Conservation (phyloP, 2,888 invertebrate genomes). For the Ceramica pisi region DNA sequence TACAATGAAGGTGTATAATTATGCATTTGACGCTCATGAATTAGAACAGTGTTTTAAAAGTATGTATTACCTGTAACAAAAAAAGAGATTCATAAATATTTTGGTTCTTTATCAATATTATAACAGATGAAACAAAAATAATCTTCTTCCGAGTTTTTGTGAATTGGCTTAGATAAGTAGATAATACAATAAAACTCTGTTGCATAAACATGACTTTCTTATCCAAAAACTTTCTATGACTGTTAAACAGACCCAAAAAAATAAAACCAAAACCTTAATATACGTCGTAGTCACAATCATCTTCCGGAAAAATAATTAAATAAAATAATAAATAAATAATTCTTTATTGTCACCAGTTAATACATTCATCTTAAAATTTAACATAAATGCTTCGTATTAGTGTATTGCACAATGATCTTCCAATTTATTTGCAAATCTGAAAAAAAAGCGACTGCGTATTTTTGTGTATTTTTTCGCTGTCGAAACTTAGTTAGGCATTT, state of each 20-base stretch:
- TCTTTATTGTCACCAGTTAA: too few species aligned
- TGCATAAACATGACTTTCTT: neutral
- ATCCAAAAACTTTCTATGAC: constrained; percentile 1
- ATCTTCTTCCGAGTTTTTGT: neutral
- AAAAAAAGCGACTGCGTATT: constrained; percentile 13
- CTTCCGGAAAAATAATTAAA: constrained; percentile 17
- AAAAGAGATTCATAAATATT: neutral
- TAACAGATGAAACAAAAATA: neutral
- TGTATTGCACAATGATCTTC: too few species aligned
- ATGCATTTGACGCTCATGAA: neutral
- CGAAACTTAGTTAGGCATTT: constrained; percentile 56
- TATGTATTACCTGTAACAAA: constrained; percentile 52
- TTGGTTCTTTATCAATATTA: neutral
- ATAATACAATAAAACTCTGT: constrained; percentile 14
- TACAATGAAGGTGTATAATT: neutral
- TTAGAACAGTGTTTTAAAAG: neutral
- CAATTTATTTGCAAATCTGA: constrained; percentile 33
- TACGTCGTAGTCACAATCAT: too few species aligned
- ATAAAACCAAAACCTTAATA: too few species aligned
- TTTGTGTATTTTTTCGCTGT: constrained; percentile 4
- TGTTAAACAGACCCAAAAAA: constrained; percentile 1
- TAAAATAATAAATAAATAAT: too few species aligned
- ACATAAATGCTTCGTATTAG: too few species aligned
- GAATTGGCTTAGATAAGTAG: neutral
- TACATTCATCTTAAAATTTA: too few species aligned